phyloP scores from a whole-genome alignment of 2,888 invertebrate species.

The Xiphydria camelus region DNA sequence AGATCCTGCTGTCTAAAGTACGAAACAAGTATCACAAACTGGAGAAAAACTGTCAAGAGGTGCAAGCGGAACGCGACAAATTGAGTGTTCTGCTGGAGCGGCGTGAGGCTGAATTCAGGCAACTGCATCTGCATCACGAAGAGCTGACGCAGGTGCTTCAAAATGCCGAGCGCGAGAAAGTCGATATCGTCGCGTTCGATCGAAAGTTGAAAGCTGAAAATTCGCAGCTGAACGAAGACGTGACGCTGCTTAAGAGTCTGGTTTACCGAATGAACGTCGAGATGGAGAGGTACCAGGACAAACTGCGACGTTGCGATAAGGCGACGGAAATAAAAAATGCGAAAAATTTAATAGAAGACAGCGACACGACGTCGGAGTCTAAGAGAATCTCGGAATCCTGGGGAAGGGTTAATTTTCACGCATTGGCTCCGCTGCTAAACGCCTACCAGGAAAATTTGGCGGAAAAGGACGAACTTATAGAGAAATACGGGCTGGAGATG shows the following conservation, averaged over 20 bases:
- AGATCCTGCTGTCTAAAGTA: conserved; percentile 31
- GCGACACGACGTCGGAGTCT: conserved; percentile 51
- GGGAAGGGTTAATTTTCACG: conserved; percentile 66
- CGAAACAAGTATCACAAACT: conserved; percentile 40
- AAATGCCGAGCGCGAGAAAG: conserved; percentile 36
- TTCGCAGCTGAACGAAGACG: conserved; percentile 66
- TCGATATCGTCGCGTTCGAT: conserved; percentile 24
- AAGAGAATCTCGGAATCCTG: conserved; percentile 60
- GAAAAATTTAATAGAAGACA: conserved; percentile 32
- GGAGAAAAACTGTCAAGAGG: conserved; percentile 32
- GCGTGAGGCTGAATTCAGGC: conserved; percentile 35
- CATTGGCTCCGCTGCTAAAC: conserved; percentile 72
- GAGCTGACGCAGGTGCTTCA: conserved; percentile 29
- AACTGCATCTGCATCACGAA: conserved; percentile 36
- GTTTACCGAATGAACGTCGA: conserved; percentile 79
- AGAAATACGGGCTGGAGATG: conserved; percentile 72
- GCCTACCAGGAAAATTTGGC: conserved; percentile 78
- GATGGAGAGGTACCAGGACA: conserved; percentile 77
- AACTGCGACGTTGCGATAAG: conserved; percentile 57
- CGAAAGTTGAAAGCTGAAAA: conserved; percentile 63
- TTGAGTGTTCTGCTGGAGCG: conserved; percentile 29
- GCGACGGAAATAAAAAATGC: conserved; percentile 21
- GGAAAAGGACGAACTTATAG: conserved; percentile 75
- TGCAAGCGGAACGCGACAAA: conserved; percentile 30
- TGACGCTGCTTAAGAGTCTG: conserved; percentile 75